Conservation (phyloP, 2,888 invertebrate genomes). For the Buathra laborator region DNA sequence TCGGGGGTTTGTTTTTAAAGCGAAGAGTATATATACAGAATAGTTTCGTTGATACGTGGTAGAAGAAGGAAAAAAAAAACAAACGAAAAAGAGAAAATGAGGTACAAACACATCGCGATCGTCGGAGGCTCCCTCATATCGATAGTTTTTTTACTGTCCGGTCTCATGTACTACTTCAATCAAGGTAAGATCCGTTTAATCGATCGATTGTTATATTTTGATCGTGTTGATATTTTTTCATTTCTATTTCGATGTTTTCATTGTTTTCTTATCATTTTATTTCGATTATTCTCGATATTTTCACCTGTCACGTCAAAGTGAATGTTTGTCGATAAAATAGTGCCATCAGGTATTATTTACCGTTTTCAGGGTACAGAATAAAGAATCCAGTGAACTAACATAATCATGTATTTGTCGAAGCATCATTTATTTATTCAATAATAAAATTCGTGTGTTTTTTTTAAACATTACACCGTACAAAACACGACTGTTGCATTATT, state of each 20-base stretch:
- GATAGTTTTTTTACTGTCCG: conserved; percentile 76
- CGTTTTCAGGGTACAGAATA: no score
- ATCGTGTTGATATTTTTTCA: background rate
- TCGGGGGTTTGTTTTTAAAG: background rate
- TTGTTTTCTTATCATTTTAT: no score
- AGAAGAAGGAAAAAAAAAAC: conserved; percentile 31
- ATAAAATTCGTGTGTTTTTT: no score
- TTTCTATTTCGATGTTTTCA: no score
- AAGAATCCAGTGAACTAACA: no score
- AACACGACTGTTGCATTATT: no score
- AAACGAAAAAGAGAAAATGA: conserved; percentile 73
- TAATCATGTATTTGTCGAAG: no score
- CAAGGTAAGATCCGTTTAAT: conserved; percentile 77
- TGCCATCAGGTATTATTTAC: no score
- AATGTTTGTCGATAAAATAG: no score
- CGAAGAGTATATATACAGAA: background rate
- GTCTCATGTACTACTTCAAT: conserved; percentile 82
- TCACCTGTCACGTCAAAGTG: background rate
- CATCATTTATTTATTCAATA: no score
- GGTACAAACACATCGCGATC: conserved; percentile 77
- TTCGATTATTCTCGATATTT: no score
- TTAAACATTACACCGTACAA: no score
- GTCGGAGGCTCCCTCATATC: conserved; percentile 78
- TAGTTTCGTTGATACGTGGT: conserved; percentile 18
- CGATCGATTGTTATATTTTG: conserved; percentile 13